phyloP scores from a whole-genome alignment of 2,797 vertebrate species.

The Cyclopterus lumpus region DNA sequence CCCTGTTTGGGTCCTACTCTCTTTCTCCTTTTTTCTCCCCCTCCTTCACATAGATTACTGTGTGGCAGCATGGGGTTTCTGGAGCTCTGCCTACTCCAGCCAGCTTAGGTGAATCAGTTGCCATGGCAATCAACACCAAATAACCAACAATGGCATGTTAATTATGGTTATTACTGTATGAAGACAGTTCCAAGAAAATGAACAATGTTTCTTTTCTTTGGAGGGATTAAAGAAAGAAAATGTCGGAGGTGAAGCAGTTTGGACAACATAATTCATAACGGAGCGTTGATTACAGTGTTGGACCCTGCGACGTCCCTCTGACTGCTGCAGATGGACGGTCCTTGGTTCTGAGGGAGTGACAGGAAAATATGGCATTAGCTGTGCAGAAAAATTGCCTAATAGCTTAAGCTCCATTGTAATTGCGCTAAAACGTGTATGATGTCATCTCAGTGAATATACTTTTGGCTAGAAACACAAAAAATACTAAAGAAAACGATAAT shows the following conservation, averaged over 20 bases:
- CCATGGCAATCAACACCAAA: constrained; percentile 81
- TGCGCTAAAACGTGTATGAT: constrained; percentile 4
- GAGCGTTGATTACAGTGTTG: constrained; percentile 42
- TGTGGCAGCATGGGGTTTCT: constrained; percentile 54
- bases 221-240: constrained; percentile 69
- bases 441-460: constrained; percentile 22
- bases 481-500: background rate
- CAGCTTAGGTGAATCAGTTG: constrained; percentile 79
- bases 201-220: constrained; percentile 65
- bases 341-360: constrained; percentile 26
- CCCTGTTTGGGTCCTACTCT: constrained; percentile 13
- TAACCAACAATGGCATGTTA: constrained; percentile 82
- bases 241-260: constrained; percentile 70
- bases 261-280: constrained; percentile 72
- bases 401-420: constrained; percentile 3
- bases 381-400: background rate
- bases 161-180: constrained; percentile 82
- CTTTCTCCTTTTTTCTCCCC: constrained; percentile 44
- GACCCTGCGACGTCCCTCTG: background rate
- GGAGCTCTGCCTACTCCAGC: constrained; percentile 68
- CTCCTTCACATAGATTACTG: constrained; percentile 60
- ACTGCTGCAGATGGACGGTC: constrained; percentile 29
- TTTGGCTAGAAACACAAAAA: constrained; percentile 5
- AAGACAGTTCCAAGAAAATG: constrained; percentile 74
- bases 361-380: constrained; percentile 16